Base-by-base conservation (phyloP, 1,140 invertebrate species). In the Chionoecetes opilio region DNA sequence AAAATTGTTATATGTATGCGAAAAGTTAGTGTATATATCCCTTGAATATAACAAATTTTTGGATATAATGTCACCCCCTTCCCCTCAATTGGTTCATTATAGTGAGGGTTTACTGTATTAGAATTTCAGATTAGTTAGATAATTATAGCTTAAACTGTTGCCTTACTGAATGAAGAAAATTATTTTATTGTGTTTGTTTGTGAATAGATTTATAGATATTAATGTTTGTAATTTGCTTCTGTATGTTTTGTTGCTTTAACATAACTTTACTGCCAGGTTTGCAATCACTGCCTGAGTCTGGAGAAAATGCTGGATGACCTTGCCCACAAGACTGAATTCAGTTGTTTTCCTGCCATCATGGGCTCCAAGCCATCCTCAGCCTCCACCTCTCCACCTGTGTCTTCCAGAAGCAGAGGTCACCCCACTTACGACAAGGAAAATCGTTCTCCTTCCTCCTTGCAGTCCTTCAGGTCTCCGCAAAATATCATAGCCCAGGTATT, bases 391-490 rank as follows among this genome's bases (percentile, higher is more conserved):
- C 75, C 95, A 29, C 88, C 93, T n/a, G 84, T n/a, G n/a, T 75
- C 82, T 35, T 38, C 91, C 26, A n/a, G 32, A 29, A 82, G 92
- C 34, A 41, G 84, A 37, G 32, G 75, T 34, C 41, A 85, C 26
- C 31, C 37, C 8, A 29, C 31, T 29, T 91, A 82, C 21, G 91
- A 96, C 9, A 96, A 96, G 84, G 95, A 96, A 91, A 96, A 96
- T 41, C 29, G 86, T 6, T 95, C 95, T 6, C 92, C 96, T 29
- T 75, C 82, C 29, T 96, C 96, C 95, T 86, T 97, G 97, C 95
- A 41, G 95, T 93, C 96, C 8, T 95, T 85, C 75, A 86, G 82
- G 53, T 92, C 91, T 75, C 94, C 94, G 14, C 86, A 46, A 75
- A 95, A 88, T 26, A 91, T 87, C 84, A 46, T 38, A 9, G 26